Evolutionary conservation across 2,113 vertebrate species (phyloP), one percentile per base, ranked within the genome.

Genomic region (Petromus typicus): DNA sequence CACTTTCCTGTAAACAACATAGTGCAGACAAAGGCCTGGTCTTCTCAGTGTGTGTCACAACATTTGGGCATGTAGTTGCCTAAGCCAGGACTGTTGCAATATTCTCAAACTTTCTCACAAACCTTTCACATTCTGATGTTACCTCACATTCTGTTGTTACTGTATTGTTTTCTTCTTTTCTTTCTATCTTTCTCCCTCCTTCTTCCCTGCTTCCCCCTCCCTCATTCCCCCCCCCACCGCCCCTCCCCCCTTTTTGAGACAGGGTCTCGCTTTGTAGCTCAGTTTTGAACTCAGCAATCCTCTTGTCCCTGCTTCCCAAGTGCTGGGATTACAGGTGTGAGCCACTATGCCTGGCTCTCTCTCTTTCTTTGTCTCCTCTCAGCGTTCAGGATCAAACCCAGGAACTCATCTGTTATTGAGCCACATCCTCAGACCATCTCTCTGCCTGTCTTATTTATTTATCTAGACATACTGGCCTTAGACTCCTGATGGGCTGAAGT

Each of bases 81-180:
- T 3, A 18, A 54, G 14, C 80, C 16, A 5, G 40, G 23, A 25
- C 63, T 2, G 18, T 0, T 1, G 1, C 11, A 13, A 25, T 0
- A 7, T 43, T 48, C 83, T 83, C 64, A 67, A 11, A 37, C 11
- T 32, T 40, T 25, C 25, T 92, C 17, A 54, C 37, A 34, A 67
- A 40, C 1, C 3, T 27, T 92, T 64, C 43, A 37, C 2, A 63
- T 4, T 34, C 17, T 54, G 48, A 34, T 34, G 48, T 51, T 51
- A 51, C 48, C 10, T 51, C 48, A 51, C 48, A 51, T 78, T 78
- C 34, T 78, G 45, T 51, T 54, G 30, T 54, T 48, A 16, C 45
- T 78, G 45, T 51, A 78, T 16, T 79, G 18, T n/a, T 73, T 43
- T 40, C 20, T 73, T 67, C 16, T 32, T 34, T 67, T 17, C 23